Evolutionary conservation across 2,888 invertebrate genomes (phyloP), one percentile per base, ranked within the genome.

Genomic region (Xanthostigma xanthostigma): DNA sequence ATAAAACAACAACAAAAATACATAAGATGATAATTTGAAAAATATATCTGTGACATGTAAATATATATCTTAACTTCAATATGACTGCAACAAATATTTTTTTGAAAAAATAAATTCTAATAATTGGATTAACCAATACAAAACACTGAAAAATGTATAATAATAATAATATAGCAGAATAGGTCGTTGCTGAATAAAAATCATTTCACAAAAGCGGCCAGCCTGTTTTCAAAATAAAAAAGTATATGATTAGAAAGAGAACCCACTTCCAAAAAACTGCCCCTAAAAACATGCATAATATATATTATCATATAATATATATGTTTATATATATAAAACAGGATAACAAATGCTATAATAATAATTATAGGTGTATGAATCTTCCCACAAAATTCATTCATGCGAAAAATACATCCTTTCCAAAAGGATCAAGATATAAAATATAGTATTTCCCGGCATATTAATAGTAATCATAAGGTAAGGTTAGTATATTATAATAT

Each of bases 131-230:
- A 41, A 47, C 37, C 36, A 27, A 49, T 46, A 44, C 44, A 54
- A 53, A 49, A 53, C 50, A 56, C 53, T 52, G 54, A 51, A 53
- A 54, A 53, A 54, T 55, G 27, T 27, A 27, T 27, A 27, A 27
- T 27, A 27, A 27, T 48, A 46, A 50, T 67, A 65, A 66, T 65
- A 51, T 53, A 53, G 65, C 67, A 68, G 68, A 68, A 66, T 66
- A 67, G 68, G 68, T 68, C 65, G 66, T 65, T 67, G 68, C 65
- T 66, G 57, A 54, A 54, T 57, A 57, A 58, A 56, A 57, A 56
- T 55, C 55, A 54, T 56, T 55, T 56, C 53, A 57, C 55, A 56
- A 53, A 58, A 56, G 58, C 59, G 68, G 68, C 68, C 65, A 65
- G 58, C 59, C 64, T 63, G 62, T 59, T 35, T 41, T 39, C 36